A percentile compares a stretch with the other conserved stretches of the same genome.
phyloP scores from a whole-genome alignment of 1,140 invertebrate genomes.

The Drosophila nikananu region DNA sequence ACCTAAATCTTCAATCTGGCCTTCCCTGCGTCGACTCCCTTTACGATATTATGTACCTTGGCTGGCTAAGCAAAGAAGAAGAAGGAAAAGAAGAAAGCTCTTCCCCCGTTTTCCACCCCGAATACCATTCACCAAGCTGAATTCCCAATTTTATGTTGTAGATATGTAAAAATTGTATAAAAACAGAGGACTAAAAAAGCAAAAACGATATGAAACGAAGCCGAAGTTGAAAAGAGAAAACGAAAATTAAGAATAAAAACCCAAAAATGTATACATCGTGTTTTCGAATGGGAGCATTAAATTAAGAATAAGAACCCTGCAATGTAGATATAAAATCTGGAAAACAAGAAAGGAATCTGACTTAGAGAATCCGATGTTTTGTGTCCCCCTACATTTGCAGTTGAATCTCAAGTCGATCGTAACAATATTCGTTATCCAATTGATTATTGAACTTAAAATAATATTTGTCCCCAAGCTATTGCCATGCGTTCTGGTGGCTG shows the following conservation, averaged over 20 bases:
- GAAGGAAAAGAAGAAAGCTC: slow-evolving; percentile 2
- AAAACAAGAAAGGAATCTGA: too few species aligned
- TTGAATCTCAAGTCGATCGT: too few species aligned
- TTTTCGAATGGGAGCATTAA: too few species aligned
- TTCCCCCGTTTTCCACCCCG: neutral
- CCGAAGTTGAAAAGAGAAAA: slow-evolving; percentile 16
- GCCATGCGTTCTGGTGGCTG: too few species aligned
- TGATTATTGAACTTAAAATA: too few species aligned
- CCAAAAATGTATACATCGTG: neutral
- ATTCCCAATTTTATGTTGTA: slow-evolving; percentile 74
- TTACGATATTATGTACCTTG: slow-evolving; percentile 70
- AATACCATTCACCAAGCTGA: slow-evolving; percentile 3
- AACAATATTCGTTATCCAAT: too few species aligned
- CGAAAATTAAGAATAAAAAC: slow-evolving; percentile 17
- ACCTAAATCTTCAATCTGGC: slow-evolving; percentile 20
- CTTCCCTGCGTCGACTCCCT: slow-evolving; percentile 36
- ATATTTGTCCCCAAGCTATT: too few species aligned
- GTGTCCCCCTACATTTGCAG: too few species aligned
- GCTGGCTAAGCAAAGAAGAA: slow-evolving; percentile 27
- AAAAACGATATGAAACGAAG: slow-evolving; percentile 46
- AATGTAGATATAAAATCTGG: too few species aligned
- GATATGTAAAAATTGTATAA: slow-evolving; percentile 80
- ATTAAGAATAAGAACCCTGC: too few species aligned
- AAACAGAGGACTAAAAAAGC: slow-evolving; percentile 36
- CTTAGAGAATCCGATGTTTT: too few species aligned